A percentile compares a stretch with the other conserved stretches of the same genome.
phyloP scores from a whole-genome alignment of 1,140 invertebrate genomes.

The Nasonia vitripennis region DNA sequence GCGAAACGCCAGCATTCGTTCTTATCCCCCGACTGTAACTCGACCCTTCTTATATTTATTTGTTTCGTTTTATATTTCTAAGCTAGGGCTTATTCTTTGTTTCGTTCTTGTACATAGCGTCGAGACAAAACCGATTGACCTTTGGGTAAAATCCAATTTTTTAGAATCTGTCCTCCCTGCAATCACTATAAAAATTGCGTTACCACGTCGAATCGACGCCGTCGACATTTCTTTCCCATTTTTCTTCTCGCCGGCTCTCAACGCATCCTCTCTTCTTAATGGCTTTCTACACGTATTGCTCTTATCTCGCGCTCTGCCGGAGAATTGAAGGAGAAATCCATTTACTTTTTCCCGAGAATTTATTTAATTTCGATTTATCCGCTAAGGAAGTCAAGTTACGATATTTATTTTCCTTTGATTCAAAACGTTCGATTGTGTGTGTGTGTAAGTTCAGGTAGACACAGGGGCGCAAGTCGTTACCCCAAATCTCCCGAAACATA shows the following conservation, averaged over 20 bases:
- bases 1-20: no score
- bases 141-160: conserved; percentile 12
- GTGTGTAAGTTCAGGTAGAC: neutral
- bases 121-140: neutral
- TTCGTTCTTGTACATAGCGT: neutral
- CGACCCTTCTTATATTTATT: neutral
- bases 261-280: conserved; percentile 1
- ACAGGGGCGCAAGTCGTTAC: neutral
- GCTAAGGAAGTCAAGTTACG: no score
- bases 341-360: neutral
- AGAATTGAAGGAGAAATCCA: neutral
- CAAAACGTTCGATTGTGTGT: no score
- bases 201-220: neutral
- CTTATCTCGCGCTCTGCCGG: neutral
- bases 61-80: neutral
- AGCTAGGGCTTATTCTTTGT: neutral
- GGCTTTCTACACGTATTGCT: conserved; percentile 13
- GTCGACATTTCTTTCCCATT: conserved; percentile 22
- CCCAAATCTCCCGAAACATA: neutral
- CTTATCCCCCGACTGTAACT: no score
- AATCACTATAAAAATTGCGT: conserved; percentile 39
- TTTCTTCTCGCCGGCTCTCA: neutral
- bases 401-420: neutral
- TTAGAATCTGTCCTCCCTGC: conserved; percentile 13
- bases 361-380: neutral